phyloP scores from a whole-genome alignment of 2,888 invertebrate genomes.

The Melieria crassipennis region DNA sequence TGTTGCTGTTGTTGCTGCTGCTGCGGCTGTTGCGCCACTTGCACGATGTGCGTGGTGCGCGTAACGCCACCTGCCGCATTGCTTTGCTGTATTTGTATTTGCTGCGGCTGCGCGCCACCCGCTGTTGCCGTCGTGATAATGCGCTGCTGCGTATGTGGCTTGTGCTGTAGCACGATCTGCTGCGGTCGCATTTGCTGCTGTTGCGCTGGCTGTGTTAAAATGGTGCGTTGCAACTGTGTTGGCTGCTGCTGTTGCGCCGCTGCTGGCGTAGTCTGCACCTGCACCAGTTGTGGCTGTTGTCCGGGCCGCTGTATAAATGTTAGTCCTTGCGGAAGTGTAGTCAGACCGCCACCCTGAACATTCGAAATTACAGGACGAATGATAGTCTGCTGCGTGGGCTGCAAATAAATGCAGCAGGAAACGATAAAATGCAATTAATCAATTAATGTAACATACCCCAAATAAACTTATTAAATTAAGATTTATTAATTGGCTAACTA shows the following conservation, averaged over 20 bases:
- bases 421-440: background rate
- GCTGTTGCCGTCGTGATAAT: constrained; percentile 51
- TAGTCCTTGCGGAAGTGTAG: constrained; percentile 63
- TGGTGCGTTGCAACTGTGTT: constrained; percentile 61
- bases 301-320: constrained; percentile 66
- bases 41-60: constrained; percentile 58
- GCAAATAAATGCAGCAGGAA: constrained; percentile 10
- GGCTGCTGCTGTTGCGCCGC: constrained; percentile 44
- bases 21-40: constrained; percentile 55
- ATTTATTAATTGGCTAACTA: background rate
- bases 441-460: background rate
- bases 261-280: constrained; percentile 57
- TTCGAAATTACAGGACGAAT: constrained; percentile 64
- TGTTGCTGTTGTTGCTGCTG: constrained; percentile 56
- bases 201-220: constrained; percentile 59
- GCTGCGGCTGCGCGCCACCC: constrained; percentile 38
- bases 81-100: constrained; percentile 49
- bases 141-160: constrained; percentile 57
- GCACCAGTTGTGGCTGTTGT: constrained; percentile 65
- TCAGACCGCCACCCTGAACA: constrained; percentile 58
- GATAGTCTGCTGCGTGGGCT: constrained; percentile 64
- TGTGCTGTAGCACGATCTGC: constrained; percentile 62
- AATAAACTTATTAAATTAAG: background rate
- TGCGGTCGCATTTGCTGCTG: constrained; percentile 60
- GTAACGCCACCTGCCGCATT: constrained; percentile 46